These are phyloP conservation scores for Alosa sapidissima DNA, from an alignment of 2,797 vertebrate species.

Conservation along the genomic window DNA sequence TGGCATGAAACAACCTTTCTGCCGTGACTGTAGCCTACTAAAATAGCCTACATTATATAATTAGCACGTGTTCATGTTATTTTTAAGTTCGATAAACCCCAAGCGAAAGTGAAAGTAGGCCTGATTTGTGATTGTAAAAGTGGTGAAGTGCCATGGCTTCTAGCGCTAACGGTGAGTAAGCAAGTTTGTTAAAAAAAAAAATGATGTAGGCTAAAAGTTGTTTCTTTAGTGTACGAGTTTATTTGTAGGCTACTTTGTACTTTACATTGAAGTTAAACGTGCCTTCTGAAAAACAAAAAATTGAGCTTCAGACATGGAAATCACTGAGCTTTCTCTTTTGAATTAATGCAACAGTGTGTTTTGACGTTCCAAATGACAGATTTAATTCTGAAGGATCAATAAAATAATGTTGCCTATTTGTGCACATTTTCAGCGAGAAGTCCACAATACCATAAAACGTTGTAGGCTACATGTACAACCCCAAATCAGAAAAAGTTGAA, in stretches of 20 bases:
- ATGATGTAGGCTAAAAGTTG: background rate
- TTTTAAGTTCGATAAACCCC: background rate
- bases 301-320: background rate
- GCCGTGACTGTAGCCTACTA: background rate
- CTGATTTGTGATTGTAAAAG: background rate
- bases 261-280: background rate
- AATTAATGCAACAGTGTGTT: too few relatives aligned
- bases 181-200: background rate
- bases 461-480: too few relatives aligned
- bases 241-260: too few relatives aligned
- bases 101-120: constrained; percentile 11
- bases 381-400: too few relatives aligned
- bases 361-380: too few relatives aligned
- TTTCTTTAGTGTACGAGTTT: background rate
- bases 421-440: too few relatives aligned
- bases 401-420: too few relatives aligned
- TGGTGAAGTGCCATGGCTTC: background rate
- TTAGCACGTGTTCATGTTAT: background rate
- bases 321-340: too few relatives aligned
- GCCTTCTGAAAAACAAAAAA: background rate
- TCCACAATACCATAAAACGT: too few relatives aligned
- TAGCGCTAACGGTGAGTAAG: background rate
- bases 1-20: background rate
- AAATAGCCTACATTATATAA: too few relatives aligned
- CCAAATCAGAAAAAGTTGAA: too few relatives aligned